phyloP scores from a whole-genome alignment of 2,888 invertebrate genomes.

The Listrodromus nycthemerus region DNA sequence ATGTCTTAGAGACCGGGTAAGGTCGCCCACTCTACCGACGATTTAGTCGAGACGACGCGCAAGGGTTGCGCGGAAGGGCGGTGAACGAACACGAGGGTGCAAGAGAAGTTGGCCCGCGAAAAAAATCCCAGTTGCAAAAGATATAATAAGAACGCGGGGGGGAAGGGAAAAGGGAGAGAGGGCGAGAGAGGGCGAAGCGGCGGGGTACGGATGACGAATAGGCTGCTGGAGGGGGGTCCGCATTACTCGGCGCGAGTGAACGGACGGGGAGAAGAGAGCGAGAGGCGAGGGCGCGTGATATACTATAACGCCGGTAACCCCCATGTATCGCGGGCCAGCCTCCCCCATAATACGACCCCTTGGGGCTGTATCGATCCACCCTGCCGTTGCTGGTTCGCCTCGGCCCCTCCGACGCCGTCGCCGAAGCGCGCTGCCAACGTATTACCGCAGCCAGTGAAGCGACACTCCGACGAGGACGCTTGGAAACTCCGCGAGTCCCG shows the following conservation, averaged over 20 bases:
- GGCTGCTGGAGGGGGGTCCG: slow-evolving; percentile 61
- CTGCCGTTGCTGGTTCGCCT: slow-evolving; percentile 71
- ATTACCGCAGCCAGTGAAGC: slow-evolving; percentile 58
- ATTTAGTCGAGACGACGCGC: slow-evolving; percentile 1
- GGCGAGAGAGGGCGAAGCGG: slow-evolving; percentile 24
- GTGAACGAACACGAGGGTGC: slow-evolving; percentile 32
- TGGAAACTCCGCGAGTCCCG: slow-evolving; percentile 55
- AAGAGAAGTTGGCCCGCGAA: slow-evolving; percentile 17
- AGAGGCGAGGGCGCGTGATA: slow-evolving; percentile 41
- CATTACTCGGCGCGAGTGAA: slow-evolving; percentile 30
- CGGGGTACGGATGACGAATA: slow-evolving; percentile 66
- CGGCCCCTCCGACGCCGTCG: slow-evolving; percentile 72
- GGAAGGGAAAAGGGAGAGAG: not conserved
- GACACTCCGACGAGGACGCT: slow-evolving; percentile 56
- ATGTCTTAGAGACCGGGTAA: slow-evolving; percentile 22
- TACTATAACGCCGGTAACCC: slow-evolving; percentile 68
- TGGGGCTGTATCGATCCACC: slow-evolving; percentile 81
- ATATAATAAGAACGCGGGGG: slow-evolving; percentile 11
- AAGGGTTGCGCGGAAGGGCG: not conserved
- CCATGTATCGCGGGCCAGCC: slow-evolving; percentile 79
- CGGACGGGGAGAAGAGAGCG: slow-evolving; percentile 26
- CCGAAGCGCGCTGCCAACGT: slow-evolving; percentile 65
- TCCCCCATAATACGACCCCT: slow-evolving; percentile 81
- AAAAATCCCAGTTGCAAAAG: slow-evolving; percentile 33
- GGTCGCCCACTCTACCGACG: not conserved